Percentiles rank a stretch among this genome's conserved stretches.
These are phyloP conservation scores for Luidia sarsii DNA, from an alignment of 53 echinoderm and acorn worm genomes.

Conservation along the genomic window DNA sequence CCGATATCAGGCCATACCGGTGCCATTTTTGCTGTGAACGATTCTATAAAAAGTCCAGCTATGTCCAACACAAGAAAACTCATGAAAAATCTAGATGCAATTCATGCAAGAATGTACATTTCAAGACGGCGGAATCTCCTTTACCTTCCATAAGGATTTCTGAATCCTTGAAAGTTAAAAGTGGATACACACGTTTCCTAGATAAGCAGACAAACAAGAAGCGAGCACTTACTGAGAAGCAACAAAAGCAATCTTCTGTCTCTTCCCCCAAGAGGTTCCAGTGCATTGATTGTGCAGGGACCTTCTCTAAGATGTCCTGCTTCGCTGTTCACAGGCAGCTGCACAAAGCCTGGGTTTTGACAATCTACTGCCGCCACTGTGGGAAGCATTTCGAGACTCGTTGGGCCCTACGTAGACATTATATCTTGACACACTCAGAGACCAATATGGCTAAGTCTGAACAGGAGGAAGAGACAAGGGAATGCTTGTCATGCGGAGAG, in stretches of 20 bases:
- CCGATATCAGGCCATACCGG: not conserved
- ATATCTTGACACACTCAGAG: slow-evolving; percentile 17
- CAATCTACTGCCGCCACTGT: not conserved
- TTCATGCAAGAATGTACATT: too few species aligned
- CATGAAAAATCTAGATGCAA: not conserved
- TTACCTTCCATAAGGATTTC: too few species aligned
- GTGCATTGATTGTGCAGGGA: not conserved
- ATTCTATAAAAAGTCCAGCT: not conserved
- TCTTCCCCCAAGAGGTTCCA: too few species aligned
- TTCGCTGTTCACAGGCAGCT: not conserved
- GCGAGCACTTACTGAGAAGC: too few species aligned
- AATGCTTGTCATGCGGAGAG: too few species aligned
- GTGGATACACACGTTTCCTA: too few species aligned
- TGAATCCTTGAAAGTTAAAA: too few species aligned
- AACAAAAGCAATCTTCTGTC: too few species aligned
- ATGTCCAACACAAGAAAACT: not conserved
- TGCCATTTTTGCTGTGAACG: not conserved
- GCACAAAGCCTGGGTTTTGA: not conserved
- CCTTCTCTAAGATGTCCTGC: not conserved
- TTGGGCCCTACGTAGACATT: not conserved
- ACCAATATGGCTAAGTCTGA: slow-evolving; percentile 2
- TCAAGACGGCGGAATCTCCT: too few species aligned
- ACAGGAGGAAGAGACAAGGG: too few species aligned
- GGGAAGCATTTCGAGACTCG: slow-evolving; percentile 14
- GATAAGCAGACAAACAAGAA: too few species aligned